Percentiles rank a stretch among this genome's conserved stretches.
Evolutionary conservation across 2,888 invertebrate genomes (phyloP).

Genomic region (Leptinotarsa rubiginosa): DNA sequence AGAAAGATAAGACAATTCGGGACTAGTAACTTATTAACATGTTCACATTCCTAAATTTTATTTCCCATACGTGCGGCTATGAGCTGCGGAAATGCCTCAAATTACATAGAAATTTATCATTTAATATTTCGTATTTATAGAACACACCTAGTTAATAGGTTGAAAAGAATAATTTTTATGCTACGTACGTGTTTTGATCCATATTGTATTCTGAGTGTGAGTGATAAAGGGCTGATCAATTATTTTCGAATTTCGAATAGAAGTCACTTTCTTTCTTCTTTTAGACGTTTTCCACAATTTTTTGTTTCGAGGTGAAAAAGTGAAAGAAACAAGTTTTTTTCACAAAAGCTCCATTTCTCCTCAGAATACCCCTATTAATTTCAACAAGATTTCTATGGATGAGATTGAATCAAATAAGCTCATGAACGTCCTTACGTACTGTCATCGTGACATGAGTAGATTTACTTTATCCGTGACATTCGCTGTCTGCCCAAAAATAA

Average conservation of each 20-base stretch:
- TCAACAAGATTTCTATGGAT: too few species aligned
- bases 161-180: background rate
- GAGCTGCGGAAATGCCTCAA: slow-evolving; percentile 52
- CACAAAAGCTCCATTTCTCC: too few species aligned
- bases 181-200: background rate
- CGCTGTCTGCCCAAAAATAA: too few species aligned
- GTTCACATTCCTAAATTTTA: slow-evolving; percentile 55
- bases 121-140: slow-evolving; percentile 10
- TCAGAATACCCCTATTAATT: too few species aligned
- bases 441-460: too few species aligned
- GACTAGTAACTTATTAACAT: slow-evolving; percentile 60
- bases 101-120: slow-evolving; percentile 32
- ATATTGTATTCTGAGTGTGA: background rate
- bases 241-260: background rate
- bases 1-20: slow-evolving; percentile 58
- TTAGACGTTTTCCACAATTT: too few species aligned
- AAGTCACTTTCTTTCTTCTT: too few species aligned
- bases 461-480: too few species aligned
- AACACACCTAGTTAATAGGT: slow-evolving; percentile 1
- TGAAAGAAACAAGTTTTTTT: too few species aligned
- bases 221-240: background rate
- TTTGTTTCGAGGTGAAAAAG: too few species aligned
- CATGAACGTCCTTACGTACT: too few species aligned
- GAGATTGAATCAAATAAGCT: too few species aligned
- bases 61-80: slow-evolving; percentile 50